These are phyloP conservation scores for Montipora efflorescens DNA, from an alignment of 64 coral and sea anemone genomes.

Conservation along the genomic window DNA sequence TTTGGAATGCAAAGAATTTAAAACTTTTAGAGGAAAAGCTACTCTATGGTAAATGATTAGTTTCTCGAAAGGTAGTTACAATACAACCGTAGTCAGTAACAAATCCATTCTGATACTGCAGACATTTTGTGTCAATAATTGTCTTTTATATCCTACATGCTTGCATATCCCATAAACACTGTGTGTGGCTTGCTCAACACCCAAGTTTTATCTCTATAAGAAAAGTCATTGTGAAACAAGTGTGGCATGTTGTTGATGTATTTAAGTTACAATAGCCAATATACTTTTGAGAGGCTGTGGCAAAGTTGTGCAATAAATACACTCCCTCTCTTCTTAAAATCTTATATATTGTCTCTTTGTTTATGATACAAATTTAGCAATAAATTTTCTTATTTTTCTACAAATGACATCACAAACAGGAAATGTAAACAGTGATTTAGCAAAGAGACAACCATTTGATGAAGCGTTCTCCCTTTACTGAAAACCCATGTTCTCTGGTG, in stretches of 20 bases:
- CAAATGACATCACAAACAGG: neutral
- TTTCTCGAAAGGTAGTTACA: neutral
- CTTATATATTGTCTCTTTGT: neutral
- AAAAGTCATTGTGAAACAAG: neutral
- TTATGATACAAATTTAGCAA: neutral
- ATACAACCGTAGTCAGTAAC: neutral
- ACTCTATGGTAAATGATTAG: neutral
- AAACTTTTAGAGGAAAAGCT: neutral
- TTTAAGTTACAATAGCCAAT: neutral
- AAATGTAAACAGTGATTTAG: neutral
- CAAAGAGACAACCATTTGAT: neutral
- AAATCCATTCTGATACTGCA: too few relatives aligned
- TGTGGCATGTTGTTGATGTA: neutral
- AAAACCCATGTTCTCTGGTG: neutral
- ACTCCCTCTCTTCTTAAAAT: neutral
- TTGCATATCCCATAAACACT: neutral
- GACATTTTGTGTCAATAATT: neutral
- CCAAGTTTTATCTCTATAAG: neutral
- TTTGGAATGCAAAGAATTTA: conserved; percentile 28
- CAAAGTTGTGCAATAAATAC: neutral
- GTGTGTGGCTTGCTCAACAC: too few relatives aligned
- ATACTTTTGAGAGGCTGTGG: neutral
- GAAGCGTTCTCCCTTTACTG: neutral
- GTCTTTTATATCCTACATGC: too few relatives aligned
- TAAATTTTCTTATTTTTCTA: neutral